A percentile compares a stretch with the other conserved stretches of the same genome.
These are phyloP conservation scores for Chromoteleia sp. DNA, from an alignment of 2,888 invertebrate genomes.

Conservation along the genomic window DNA sequence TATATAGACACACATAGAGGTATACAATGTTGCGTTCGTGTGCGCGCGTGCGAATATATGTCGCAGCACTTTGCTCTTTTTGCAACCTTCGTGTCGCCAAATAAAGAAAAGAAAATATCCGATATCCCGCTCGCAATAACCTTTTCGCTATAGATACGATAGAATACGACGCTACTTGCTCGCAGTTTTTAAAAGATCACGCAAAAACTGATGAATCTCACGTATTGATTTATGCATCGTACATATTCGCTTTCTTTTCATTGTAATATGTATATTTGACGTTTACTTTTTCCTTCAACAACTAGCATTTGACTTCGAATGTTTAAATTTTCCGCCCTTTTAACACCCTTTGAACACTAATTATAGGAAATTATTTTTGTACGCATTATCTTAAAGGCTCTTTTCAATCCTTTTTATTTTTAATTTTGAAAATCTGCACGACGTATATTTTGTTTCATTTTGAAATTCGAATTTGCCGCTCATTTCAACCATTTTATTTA, in stretches of 20 bases:
- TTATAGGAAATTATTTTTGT: too few relatives aligned
- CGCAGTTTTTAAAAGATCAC: constrained; percentile 51
- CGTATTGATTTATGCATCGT: neutral
- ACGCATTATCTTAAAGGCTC: too few relatives aligned
- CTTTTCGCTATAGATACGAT: constrained; percentile 47
- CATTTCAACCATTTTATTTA: too few relatives aligned
- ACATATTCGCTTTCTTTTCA: neutral
- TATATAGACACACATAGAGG: too few relatives aligned
- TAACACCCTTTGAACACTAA: too few relatives aligned
- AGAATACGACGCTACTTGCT: constrained; percentile 45
- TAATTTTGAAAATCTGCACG: too few relatives aligned
- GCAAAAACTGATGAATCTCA: constrained; percentile 33
- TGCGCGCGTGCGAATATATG: constrained; percentile 34
- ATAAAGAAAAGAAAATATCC: constrained; percentile 65
- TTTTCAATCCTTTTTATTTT: too few relatives aligned
- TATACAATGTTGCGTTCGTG: constrained; percentile 3
- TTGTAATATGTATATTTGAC: too few relatives aligned
- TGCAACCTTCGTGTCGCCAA: constrained; percentile 57
- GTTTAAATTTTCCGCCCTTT: too few relatives aligned
- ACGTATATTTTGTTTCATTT: too few relatives aligned
- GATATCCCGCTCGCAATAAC: constrained; percentile 53
- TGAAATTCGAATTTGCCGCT: too few relatives aligned
- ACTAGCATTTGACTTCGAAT: neutral
- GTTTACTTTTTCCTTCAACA: too few relatives aligned
- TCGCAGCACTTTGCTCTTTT: constrained; percentile 41